Percentiles rank a stretch among this genome's conserved stretches.
Conservation (phyloP, 2,888 invertebrate genomes). For the Augochlorella aurata region DNA sequence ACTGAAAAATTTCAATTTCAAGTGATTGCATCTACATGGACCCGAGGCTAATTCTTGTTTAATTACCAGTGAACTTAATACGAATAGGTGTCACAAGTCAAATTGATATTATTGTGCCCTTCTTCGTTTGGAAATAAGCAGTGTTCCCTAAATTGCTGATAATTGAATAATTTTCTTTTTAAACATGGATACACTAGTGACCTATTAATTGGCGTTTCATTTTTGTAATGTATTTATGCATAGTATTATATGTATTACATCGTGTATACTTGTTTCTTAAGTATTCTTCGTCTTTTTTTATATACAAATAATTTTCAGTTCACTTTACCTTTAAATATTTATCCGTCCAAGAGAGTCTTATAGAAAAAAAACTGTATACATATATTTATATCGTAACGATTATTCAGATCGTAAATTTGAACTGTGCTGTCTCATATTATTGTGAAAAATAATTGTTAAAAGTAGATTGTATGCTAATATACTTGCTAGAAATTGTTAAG, state of each 20-base stretch:
- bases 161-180: neutral
- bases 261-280: neutral
- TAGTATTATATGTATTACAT: constrained; percentile 28
- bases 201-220: neutral
- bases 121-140: too few relatives aligned
- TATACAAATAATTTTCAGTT: constrained; percentile 28
- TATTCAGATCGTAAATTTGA: neutral
- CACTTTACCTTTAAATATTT: constrained; percentile 45
- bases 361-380: neutral
- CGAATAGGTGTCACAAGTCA: neutral
- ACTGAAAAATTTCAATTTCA: constrained; percentile 1
- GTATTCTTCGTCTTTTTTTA: constrained; percentile 16
- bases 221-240: constrained; percentile 18
- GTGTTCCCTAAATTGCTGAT: neutral
- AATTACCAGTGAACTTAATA: neutral
- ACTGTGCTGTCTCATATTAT: neutral
- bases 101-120: neutral
- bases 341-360: constrained; percentile 55
- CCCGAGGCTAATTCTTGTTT: neutral
- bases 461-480: neutral
- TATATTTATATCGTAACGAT: neutral
- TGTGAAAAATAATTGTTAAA: neutral
- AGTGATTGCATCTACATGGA: neutral
- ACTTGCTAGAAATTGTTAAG: neutral
- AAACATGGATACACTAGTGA: neutral